Conservation (phyloP, 2,113 vertebrate genomes). For the Dryoscopus gambensis region DNA sequence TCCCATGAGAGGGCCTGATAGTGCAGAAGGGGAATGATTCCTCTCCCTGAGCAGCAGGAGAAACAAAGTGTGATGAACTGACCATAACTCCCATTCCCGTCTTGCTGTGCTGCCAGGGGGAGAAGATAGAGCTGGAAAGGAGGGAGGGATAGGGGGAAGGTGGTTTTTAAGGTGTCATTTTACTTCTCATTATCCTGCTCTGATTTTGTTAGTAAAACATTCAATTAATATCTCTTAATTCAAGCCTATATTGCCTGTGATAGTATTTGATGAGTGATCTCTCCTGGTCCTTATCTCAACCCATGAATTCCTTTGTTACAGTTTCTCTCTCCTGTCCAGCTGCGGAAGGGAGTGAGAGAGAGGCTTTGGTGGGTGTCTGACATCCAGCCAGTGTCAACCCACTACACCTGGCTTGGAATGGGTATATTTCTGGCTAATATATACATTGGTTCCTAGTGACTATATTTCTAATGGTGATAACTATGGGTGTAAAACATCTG, state of each 20-base stretch:
- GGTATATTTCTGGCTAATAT: not conserved
- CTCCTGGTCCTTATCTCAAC: not conserved
- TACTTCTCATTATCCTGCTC: not conserved
- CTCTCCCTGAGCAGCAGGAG: not conserved
- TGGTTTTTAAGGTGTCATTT: not conserved
- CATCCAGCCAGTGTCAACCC: not conserved
- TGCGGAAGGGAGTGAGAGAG: not conserved
- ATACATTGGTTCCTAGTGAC: not conserved
- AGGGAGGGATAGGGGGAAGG: not conserved
- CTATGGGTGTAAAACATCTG: not conserved
- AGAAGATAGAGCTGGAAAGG: not conserved
- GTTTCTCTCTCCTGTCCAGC: not conserved
- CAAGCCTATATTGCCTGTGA: not conserved
- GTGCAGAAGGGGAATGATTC: not conserved
- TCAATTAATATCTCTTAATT: not conserved
- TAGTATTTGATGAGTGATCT: not conserved
- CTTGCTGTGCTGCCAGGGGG: not conserved
- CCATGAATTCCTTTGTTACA: not conserved
- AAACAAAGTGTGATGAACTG: not conserved
- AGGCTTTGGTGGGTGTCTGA: not conserved
- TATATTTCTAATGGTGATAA: not conserved
- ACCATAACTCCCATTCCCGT: no score
- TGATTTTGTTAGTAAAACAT: not conserved
- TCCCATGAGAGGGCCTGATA: fast-evolving
- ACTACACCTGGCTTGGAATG: not conserved